Conservation (phyloP, 2,113 vertebrate genomes). For the Protomyctophum bolini region DNA sequence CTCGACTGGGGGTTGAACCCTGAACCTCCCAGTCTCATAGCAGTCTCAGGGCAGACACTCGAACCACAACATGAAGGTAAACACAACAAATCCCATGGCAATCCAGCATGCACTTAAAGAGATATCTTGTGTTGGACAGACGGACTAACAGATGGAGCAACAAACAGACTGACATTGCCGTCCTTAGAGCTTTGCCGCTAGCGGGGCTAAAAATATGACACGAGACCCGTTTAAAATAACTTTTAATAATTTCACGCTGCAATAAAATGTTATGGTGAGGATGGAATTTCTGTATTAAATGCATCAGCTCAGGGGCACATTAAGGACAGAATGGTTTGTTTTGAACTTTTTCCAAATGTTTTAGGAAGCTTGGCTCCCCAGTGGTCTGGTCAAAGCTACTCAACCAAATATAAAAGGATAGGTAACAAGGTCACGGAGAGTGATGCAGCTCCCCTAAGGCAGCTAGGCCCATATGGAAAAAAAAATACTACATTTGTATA, state of each 20-base stretch:
- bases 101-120: too few species aligned
- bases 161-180: constrained; percentile 19
- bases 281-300: background rate
- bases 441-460: constrained; percentile 46
- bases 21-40: too few species aligned
- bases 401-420: constrained; percentile 47
- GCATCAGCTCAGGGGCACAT: constrained; percentile 25
- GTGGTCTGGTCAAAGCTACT: constrained; percentile 39
- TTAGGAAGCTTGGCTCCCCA: constrained; percentile 39
- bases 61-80: too few species aligned
- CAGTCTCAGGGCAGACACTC: too few species aligned
- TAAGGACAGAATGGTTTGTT: constrained; percentile 44
- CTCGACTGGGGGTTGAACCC: too few species aligned
- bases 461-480: too few species aligned
- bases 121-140: too few species aligned
- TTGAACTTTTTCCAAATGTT: constrained; percentile 19
- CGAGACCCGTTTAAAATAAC: constrained; percentile 37
- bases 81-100: too few species aligned
- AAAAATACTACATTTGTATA: too few species aligned
- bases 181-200: background rate
- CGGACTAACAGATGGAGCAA: constrained; percentile 19
- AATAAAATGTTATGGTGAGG: too few species aligned
- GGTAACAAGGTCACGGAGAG: constrained; percentile 41
- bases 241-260: background rate
- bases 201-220: constrained; percentile 7